Percentiles rank a stretch among this genome's conserved stretches.
Conservation (phyloP, 1,140 invertebrate species). For the Drosophila asahinai region DNA sequence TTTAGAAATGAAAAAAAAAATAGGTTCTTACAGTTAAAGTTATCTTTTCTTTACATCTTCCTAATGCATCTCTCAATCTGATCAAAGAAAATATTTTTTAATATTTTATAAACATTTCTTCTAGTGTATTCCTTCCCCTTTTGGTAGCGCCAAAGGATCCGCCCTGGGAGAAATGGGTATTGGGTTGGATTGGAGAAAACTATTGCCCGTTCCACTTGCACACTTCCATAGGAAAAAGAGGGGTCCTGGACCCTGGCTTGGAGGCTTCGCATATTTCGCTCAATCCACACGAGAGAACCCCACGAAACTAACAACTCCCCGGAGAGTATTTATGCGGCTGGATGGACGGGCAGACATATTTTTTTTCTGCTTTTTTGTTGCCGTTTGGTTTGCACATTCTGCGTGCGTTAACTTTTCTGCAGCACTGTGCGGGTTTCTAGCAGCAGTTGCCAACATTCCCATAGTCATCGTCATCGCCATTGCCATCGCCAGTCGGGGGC, state of each 20-base stretch:
- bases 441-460: conserved; percentile 72
- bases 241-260: conserved; percentile 15
- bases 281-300: conserved; percentile 54
- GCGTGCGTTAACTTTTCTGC: conserved; percentile 65
- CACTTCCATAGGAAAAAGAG: conserved; percentile 5
- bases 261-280: conserved; percentile 58
- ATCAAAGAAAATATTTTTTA: too few relatives aligned
- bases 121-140: not conserved
- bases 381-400: conserved; percentile 28
- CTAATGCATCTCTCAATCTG: not conserved
- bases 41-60: not conserved
- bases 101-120: not conserved
- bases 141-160: conserved; percentile 15
- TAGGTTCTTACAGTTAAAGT: too few relatives aligned
- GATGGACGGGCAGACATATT: conserved; percentile 66
- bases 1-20: too few relatives aligned
- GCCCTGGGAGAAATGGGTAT: conserved; percentile 18
- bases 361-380: conserved; percentile 1
- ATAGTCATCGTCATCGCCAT: conserved; percentile 36
- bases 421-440: conserved; percentile 49
- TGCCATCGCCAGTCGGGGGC: conserved; percentile 27
- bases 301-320: conserved; percentile 70
- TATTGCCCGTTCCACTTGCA: conserved; percentile 14
- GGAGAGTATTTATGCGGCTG: conserved; percentile 78
- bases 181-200: conserved; percentile 14